Base-by-base conservation (phyloP, 2,797 vertebrate species). In the Gorsachius magnificus region DNA sequence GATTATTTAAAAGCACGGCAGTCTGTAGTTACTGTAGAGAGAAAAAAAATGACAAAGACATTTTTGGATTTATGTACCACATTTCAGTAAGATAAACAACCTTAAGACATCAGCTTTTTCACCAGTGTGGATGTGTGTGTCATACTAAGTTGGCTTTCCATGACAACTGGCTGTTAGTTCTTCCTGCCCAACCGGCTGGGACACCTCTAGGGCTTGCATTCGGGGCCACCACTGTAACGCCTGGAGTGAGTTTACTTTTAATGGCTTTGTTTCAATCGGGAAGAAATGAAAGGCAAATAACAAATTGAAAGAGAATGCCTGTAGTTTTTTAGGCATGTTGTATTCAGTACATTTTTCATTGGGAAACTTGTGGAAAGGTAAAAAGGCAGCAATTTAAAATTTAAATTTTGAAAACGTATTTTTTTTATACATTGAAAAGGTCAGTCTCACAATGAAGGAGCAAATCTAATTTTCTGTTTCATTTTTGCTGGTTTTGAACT, bases 31-130 rank as follows among this genome's bases (percentile, higher is more conserved):
- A 57, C 31, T 54, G 25, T 43, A 76, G 70, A 53, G 43, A 43
- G 28, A 43, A 31, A 31, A 43, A 36, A 87, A 58, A 43, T 29
- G 2, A n/a, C 57, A 61, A 35, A 48, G 35, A 66, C n/a, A 33
- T 9, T 70, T 87, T 17, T 58, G 61, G 51, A 70, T 90, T 89
- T 81, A 45, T 24, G 11, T 86, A 14, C 5, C 0, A 5, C n/a
- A 41, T 54, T 93, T 95, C 21, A 61, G 33, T 81, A 79, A 81
- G 58, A n/a, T 56, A 87, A 91, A 83, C 48, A 74, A 45, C 31
- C 35, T 50, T 43, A 54, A 38, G 41, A 72, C 31, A 21, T 24
- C 21, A 53, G 20, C 22, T 78, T 92, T 90, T 75, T 75, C 31
- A 61, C 68, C n/a, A 22, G 26, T 17, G 61, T n/a, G 38, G 38